Evolutionary conservation across 1,140 invertebrate species (phyloP).

Genomic region (Drosophila nannoptera): DNA sequence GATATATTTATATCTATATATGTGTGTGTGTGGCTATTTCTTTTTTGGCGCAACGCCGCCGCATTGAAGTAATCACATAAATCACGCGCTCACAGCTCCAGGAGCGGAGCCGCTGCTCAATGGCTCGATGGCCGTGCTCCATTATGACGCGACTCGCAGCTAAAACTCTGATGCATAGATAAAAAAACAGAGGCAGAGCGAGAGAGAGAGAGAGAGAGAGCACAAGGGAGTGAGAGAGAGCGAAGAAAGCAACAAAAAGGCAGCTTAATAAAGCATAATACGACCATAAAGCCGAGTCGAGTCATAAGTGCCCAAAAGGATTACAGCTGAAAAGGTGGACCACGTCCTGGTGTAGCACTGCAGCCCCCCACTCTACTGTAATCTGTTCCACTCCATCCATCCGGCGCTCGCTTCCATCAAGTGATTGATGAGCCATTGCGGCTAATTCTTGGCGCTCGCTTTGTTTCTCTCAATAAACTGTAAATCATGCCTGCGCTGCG

Average conservation of each 20-base stretch:
- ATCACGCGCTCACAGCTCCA: constrained; percentile 62
- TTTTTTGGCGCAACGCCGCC: constrained; percentile 73
- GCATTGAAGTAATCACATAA: constrained; percentile 77
- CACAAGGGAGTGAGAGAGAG: constrained; percentile 20
- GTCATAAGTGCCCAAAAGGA: constrained; percentile 51
- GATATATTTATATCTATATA: background rate
- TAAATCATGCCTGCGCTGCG: constrained; percentile 71
- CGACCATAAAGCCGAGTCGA: constrained; percentile 70
- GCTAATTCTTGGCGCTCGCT: constrained; percentile 71
- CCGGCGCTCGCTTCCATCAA: background rate
- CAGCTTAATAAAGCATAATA: constrained; percentile 76
- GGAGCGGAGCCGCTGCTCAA: constrained; percentile 57
- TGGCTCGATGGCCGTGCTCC: constrained; percentile 44
- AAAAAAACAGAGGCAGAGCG: constrained; percentile 48
- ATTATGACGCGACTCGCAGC: constrained; percentile 74
- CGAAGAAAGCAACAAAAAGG: constrained; percentile 23
- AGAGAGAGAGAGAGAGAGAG: constrained; percentile 39
- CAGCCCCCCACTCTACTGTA: background rate
- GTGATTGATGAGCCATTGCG: constrained; percentile 74
- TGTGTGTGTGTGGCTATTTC: constrained; percentile 5
- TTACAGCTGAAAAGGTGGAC: constrained; percentile 12
- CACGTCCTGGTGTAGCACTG: background rate
- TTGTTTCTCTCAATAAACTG: constrained; percentile 75
- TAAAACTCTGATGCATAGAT: constrained; percentile 70
- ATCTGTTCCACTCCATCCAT: background rate